Conservation (phyloP, 37 sponge, comb jelly and placozoan species). For the Cliona cf. orientalis region DNA sequence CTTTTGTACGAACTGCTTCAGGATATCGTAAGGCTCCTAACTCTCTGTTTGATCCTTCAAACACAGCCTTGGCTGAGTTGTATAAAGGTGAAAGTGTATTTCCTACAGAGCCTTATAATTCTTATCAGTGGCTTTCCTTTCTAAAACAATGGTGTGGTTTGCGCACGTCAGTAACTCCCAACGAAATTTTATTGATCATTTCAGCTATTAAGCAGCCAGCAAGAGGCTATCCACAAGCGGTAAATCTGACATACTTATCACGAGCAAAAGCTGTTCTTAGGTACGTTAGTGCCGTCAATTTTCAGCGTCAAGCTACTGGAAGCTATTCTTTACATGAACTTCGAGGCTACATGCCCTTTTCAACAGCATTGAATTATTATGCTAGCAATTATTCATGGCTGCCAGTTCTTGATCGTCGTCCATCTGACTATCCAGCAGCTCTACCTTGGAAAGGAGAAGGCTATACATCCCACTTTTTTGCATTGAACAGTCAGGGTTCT, state of each 20-base stretch:
- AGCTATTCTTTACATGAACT: neutral
- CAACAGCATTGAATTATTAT: neutral
- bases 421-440: slow-evolving; percentile 25
- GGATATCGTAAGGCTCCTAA: neutral
- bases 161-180: slow-evolving; percentile 3
- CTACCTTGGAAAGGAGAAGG: slow-evolving; percentile 39
- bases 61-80: slow-evolving; percentile 2
- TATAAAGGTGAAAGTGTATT: slow-evolving; percentile 56
- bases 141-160: slow-evolving; percentile 29
- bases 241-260: slow-evolving; percentile 4
- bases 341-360: neutral
- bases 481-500: neutral
- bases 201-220: slow-evolving; percentile 6
- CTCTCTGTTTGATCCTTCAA: slow-evolving; percentile 29
- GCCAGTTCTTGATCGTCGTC: slow-evolving; percentile 16
- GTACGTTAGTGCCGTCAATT: neutral
- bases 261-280: slow-evolving; percentile 42
- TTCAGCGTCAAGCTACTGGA: neutral
- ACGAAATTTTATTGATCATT: slow-evolving; percentile 29
- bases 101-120: slow-evolving; percentile 31
- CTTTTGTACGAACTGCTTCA: neutral
- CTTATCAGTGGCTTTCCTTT: neutral
- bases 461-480: slow-evolving; percentile 16
- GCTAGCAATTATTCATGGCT: slow-evolving; percentile 24
- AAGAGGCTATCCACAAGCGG: neutral